phyloP scores from a whole-genome alignment of 2,888 invertebrate species.

The Mesorhabditis belari region DNA sequence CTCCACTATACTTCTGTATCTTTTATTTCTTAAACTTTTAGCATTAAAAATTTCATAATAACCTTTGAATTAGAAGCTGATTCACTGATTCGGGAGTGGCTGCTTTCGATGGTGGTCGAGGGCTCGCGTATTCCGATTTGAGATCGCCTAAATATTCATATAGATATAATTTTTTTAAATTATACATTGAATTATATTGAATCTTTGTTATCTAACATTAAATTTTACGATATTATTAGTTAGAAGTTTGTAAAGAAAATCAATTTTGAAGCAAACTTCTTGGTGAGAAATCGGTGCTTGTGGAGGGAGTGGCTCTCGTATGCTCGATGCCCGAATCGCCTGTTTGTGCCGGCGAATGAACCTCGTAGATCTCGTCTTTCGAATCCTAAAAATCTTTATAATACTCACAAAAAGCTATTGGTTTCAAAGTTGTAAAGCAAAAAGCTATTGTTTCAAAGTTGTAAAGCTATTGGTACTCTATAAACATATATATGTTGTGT shows the following conservation, averaged over 20 bases:
- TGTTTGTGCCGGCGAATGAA: constrained; percentile 6
- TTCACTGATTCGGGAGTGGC: constrained; percentile 11
- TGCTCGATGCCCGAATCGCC: constrained; percentile 29
- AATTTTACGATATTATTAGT: not conserved
- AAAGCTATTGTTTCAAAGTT: no score
- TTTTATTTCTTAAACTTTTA: no score
- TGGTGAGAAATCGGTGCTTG: constrained; percentile 27
- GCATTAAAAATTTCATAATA: no score
- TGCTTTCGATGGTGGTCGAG: constrained; percentile 17
- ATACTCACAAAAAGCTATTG: no score
- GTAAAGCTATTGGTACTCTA: no score
- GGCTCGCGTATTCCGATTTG: constrained; percentile 15
- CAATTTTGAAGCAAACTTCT: constrained; percentile 17
- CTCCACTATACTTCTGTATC: no score
- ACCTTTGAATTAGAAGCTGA: constrained; percentile 17
- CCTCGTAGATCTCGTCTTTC: constrained; percentile 24
- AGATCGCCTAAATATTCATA: constrained; percentile 3
- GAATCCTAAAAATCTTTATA: constrained; percentile 24
- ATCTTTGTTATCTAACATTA: not conserved
- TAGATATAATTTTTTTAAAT: not conserved
- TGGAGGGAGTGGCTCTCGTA: constrained; percentile 17
- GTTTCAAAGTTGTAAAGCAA: no score
- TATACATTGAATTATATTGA: not conserved
- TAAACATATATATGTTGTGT: no score
- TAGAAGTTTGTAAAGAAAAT: not conserved